Base-by-base conservation (phyloP, 2,888 invertebrate genomes). In the Pammene fasciana region DNA sequence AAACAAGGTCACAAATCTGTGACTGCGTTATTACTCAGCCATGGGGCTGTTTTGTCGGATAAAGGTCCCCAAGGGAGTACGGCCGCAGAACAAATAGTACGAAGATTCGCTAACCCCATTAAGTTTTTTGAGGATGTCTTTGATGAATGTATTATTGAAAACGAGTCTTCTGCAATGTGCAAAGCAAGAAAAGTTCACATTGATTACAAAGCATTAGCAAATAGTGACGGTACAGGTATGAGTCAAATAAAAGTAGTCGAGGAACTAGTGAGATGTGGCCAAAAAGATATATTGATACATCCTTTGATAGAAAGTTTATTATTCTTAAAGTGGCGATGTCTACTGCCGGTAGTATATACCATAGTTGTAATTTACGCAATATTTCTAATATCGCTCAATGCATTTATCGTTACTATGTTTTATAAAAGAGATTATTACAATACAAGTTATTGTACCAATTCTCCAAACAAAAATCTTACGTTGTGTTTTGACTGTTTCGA, bases 261-360 rank as follows among this genome's bases (percentile, higher is more conserved):
- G 41, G 50, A 66, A 66, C n/a, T 66, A 8, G 43, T 66, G 18
- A 59, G 50, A 34, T 59, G 43, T 14, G 66, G 43, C 34, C 66
- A 34, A 16, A 66, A 41, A 26, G 43, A 66, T 13, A 9, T 43
- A 16, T 41, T 66, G 16, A 41, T 46, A 60, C 60, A 60, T 10
- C 46, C 46, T 26, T n/a, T 60, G 26, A 36, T 60, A 36, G 46
- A 46, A 46, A 48, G 34, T 60, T 14, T 60, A 2, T 36, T 50
- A 7, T 50, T 13, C 9, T 41, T 16, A n/a, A 50, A 38, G 16
- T n/a, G 38, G 50, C 7, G 18, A 16, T 50, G 38, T 38, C 9
- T 61, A 50, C 18, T 61, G 11, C 18, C 48, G 16, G 38, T 41
- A 7, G 11, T 13, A 13, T 52, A 18, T 9, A 6, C 5, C 1